Percentiles rank a stretch among this genome's conserved stretches.
phyloP scores from a whole-genome alignment of 2,888 invertebrate species.

The Elysia crispata region DNA sequence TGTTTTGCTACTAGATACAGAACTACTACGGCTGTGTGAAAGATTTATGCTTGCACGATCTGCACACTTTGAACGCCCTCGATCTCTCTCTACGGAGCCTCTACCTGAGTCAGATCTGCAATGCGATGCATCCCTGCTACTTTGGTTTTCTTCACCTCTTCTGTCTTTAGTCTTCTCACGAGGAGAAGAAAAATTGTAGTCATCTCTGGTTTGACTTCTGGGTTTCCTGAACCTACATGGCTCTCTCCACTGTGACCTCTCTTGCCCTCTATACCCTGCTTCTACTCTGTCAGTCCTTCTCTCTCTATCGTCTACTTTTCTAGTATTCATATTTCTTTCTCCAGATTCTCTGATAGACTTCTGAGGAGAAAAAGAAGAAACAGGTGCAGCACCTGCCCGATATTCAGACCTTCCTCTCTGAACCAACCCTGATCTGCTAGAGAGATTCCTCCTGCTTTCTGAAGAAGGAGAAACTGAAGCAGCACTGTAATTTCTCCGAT shows the following conservation, averaged over 20 bases:
- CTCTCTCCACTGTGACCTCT: not conserved
- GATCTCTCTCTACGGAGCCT: not conserved
- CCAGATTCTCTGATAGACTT: too few relatives aligned
- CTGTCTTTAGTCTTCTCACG: not conserved
- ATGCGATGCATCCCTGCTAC: too few relatives aligned
- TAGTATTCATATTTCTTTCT: too few relatives aligned
- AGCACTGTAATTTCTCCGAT: not conserved
- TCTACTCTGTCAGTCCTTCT: not conserved
- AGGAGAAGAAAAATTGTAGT: not conserved
- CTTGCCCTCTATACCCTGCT: slow-evolving; percentile 2
- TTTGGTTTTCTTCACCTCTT: too few relatives aligned
- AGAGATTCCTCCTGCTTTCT: not conserved
- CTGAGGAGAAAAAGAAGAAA: too few relatives aligned
- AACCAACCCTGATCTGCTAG: not conserved
- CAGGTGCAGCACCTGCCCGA: not conserved
- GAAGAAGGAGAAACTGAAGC: not conserved
- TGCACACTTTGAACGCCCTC: not conserved
- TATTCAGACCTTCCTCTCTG: not conserved
- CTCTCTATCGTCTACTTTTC: too few relatives aligned
- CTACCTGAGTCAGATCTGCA: slow-evolving; percentile 1
- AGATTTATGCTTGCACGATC: not conserved
- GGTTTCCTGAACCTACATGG: not conserved
- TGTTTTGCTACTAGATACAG: too few relatives aligned
- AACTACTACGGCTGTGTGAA: too few relatives aligned
- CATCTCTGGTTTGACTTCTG: slow-evolving; percentile 16